Base-by-base conservation (phyloP, 2,888 invertebrate species). In the Pardosa pseudoannulata region DNA sequence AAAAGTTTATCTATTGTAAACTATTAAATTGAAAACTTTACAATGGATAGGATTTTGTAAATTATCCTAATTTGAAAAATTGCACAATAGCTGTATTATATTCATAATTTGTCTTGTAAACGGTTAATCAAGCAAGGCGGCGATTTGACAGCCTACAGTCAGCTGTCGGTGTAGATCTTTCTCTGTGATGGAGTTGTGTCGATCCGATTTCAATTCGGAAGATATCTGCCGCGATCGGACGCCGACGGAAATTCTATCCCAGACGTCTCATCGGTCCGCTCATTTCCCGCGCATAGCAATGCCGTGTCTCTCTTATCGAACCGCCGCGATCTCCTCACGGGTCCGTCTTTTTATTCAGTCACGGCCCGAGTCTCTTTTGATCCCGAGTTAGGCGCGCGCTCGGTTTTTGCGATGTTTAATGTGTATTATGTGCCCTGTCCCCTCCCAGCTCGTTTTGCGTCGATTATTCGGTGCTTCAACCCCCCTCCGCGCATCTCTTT, bases 361-460 rank as follows among this genome's bases (percentile, higher is more conserved):
- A 76, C 82, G 76, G 76, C 46, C n/a, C 56, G 16, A 56, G 46
- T 56, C 46, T 46, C 39, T 65, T 65, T 31, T 28, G 0, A 23
- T 1, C 56, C 23, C n/a, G n/a, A n/a, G n/a, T n/a, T n/a, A n/a
- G 56, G 56, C 75, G 68, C 50, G 74, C 39, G 70, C 74, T 68
- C 29, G 39, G 32, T 31, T 62, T 75, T 72, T 50, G 31, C 68
- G 39, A 70, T 70, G 71, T 71, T 79, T 79, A 79, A 72, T 79
- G 79, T 71, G 56, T 46, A 64, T 80, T 80, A 56, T 71, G 50
- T 50, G 31, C 19, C 64, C 32, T 56, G 73, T 73, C 72, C 50
- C 80, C 80, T 80, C 80, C 80, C 80, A 80, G 50, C 72, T 73
- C 64, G 39, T 80, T 80, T 80, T 31, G 5, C 6, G 67, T 19